Base-by-base conservation (phyloP, 2,888 invertebrate genomes). In the Hermodice carunculata region DNA sequence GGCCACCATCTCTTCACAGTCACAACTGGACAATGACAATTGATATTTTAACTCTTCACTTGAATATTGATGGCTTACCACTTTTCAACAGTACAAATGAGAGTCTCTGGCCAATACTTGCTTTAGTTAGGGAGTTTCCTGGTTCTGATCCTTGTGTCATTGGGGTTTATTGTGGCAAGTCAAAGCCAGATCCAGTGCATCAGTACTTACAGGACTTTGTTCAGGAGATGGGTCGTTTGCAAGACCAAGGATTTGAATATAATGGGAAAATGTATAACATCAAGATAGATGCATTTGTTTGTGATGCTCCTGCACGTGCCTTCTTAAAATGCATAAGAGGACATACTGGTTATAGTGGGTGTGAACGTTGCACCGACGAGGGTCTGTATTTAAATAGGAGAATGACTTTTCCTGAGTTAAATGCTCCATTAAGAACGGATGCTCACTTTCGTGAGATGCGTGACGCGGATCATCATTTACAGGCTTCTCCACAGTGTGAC, bases 301-400 rank as follows among this genome's bases (percentile, higher is more conserved):
- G 44, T 44, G 44, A 44, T 44, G 44, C 44, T 44, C 44, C 44
- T 5, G 44, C 44, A 44, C 44, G 44, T 19, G 44, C 44, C n/a
- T 44, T 44, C 19, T 8, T 44, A 11, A 44, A 44, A n/a, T 5
- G 5, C 6, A n/a, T 44, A 19, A 44, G 6, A 44, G 44, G 44
- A 11, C 44, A 44, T n/a, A 19, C 44, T 11, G 44, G 44, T 19
- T 44, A 44, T 44, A 24, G 8, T 8, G 44, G 19, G 22, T 44
- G 44, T 44, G 44, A n/a, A 44, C 19, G 40, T 8, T n/a, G n/a
- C n/a, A n/a, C n/a, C n/a, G n/a, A n/a, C n/a, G n/a, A n/a, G n/a
- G n/a, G n/a, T n/a, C n/a, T n/a, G n/a, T n/a, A n/a, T n/a, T n/a
- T n/a, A n/a, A n/a, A n/a, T n/a, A 24, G 44, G 5, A 44, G 22